A percentile compares a stretch with the other conserved stretches of the same genome.
Evolutionary conservation across 1,140 invertebrate species (phyloP).

Genomic region (Drosophila suzukii): DNA sequence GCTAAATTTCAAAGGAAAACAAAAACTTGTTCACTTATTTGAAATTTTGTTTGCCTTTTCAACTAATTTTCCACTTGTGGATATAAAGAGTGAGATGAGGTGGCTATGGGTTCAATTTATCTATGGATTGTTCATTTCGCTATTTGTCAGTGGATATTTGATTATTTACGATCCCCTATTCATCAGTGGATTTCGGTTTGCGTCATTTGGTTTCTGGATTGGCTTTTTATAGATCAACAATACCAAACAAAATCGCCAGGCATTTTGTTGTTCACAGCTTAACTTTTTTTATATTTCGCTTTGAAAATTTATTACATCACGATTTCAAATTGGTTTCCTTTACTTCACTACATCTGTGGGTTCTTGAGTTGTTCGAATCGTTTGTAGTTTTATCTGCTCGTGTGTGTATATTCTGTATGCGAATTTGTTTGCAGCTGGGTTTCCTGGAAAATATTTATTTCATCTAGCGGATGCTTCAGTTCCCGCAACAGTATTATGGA

Average conservation of each 20-base stretch:
- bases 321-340: conserved; percentile 52
- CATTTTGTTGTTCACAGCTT: conserved; percentile 45
- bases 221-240: conserved; percentile 54
- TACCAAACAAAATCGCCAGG: conserved; percentile 32
- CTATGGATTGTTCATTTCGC: conserved; percentile 39
- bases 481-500: conserved; percentile 9
- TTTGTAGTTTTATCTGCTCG: conserved; percentile 32
- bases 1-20: conserved; percentile 81
- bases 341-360: conserved; percentile 38
- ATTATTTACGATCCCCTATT: conserved; percentile 73
- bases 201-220: conserved; percentile 50
- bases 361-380: conserved; percentile 41
- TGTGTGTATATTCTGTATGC: conserved; percentile 22
- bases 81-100: conserved; percentile 11
- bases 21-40: conserved; percentile 78
- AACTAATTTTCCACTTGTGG: conserved; percentile 79
- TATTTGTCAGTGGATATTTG: conserved; percentile 73
- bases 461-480: conserved; percentile 53
- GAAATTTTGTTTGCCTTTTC: conserved; percentile 62
- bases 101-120: conserved; percentile 17
- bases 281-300: conserved; percentile 39
- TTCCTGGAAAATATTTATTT: conserved; percentile 79
- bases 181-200: conserved; percentile 40
- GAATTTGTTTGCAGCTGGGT: conserved; percentile 74
- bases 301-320: conserved; percentile 77